Evolutionary conservation across 2,888 invertebrate genomes (phyloP).

Genomic region (Gerosis bhagava): DNA sequence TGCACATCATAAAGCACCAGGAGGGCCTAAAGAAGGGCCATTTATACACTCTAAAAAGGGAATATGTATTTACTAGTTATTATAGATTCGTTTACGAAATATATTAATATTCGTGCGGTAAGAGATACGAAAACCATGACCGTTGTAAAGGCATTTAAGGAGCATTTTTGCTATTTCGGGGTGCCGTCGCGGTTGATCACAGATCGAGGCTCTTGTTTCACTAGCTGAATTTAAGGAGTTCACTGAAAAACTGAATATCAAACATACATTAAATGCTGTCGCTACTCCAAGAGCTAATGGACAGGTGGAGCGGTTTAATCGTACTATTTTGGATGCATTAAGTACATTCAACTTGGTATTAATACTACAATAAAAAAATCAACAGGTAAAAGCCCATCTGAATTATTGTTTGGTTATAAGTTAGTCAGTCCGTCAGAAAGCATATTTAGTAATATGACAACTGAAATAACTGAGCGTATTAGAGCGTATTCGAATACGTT

Average conservation of each 20-base stretch:
- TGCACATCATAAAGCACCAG: neutral
- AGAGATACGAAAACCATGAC: neutral
- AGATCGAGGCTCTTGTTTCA: neutral
- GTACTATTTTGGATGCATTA: constrained; percentile 1
- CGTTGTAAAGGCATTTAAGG: neutral
- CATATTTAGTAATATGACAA: neutral
- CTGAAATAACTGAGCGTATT: neutral
- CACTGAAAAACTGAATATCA: neutral
- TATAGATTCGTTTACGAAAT: neutral
- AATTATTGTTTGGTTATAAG: neutral
- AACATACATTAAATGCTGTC: neutral
- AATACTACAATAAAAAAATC: neutral
- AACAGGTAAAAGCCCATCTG: neutral
- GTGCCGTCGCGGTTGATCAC: neutral
- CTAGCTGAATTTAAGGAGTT: neutral
- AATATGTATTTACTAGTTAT: neutral
- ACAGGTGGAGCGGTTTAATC: neutral
- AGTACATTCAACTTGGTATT: neutral
- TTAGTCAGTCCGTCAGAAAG: neutral
- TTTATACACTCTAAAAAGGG: neutral
- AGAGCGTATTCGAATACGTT: too few species aligned
- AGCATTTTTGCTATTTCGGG: neutral
- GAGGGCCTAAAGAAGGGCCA: neutral
- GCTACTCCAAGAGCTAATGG: neutral
- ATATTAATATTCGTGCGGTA: neutral